phyloP scores from a whole-genome alignment of 2,797 vertebrate genomes.

The Periparus ater region DNA sequence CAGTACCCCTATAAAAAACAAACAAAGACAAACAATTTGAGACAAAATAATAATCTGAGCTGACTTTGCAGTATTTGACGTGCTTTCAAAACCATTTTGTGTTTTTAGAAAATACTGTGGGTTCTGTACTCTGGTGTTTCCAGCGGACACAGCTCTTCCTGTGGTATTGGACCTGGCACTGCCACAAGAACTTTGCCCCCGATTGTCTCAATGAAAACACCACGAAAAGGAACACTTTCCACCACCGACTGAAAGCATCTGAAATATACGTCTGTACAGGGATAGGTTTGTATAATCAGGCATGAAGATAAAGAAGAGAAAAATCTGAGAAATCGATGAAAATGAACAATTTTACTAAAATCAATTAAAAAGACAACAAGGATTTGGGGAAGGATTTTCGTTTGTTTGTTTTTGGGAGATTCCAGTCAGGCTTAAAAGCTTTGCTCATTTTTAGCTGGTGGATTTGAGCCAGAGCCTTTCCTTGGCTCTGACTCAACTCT shows the following conservation, averaged over 20 bases:
- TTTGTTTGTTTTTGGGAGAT: conserved; percentile 54
- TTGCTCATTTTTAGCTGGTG: conserved; percentile 57
- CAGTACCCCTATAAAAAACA: not conserved
- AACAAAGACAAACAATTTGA: conserved; percentile 21
- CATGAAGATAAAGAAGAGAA: not conserved
- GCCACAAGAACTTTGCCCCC: conserved; percentile 71
- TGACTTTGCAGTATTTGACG: conserved; percentile 40
- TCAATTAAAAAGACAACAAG: not conserved
- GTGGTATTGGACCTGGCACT: conserved; percentile 69
- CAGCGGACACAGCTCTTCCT: conserved; percentile 72
- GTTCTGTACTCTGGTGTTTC: conserved; percentile 63
- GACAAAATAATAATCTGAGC: conserved; percentile 34
- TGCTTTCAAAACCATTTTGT: conserved; percentile 40
- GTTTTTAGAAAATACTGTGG: conserved; percentile 61
- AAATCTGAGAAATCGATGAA: not conserved
- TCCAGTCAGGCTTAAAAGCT: conserved; percentile 54
- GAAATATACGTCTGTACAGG: not conserved
- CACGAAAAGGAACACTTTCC: conserved; percentile 48
- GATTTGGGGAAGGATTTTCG: conserved; percentile 12
- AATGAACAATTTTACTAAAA: not conserved
- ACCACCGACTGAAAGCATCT: conserved; percentile 21
- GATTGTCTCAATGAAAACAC: conserved; percentile 71
- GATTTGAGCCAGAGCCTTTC: conserved; percentile 48
- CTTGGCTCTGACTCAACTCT: conserved; percentile 55
- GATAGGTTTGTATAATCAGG: not conserved